A percentile compares a stretch with the other conserved stretches of the same genome.
These are phyloP conservation scores for Nyctibius bracteatus DNA, from an alignment of 2,113 vertebrate genomes.

Conservation along the genomic window DNA sequence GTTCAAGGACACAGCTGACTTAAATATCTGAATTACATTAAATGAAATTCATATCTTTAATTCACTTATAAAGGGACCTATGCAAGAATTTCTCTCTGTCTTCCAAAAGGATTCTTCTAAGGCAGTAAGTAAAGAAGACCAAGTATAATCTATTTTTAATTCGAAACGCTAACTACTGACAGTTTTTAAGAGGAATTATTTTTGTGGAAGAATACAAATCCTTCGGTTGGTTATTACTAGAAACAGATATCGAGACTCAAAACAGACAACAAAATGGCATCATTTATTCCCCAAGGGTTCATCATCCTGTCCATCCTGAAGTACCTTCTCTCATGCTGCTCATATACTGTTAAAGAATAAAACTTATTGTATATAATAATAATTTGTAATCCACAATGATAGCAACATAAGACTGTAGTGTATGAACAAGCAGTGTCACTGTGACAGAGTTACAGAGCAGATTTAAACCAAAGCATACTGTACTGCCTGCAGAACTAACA, in stretches of 20 bases:
- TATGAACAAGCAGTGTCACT: not conserved
- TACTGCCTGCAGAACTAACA: not conserved
- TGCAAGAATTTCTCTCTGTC: not conserved
- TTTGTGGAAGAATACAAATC: not conserved
- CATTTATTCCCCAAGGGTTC: not conserved
- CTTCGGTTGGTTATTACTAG: not conserved
- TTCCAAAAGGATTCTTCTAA: not conserved
- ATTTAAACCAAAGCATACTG: not conserved
- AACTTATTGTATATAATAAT: not conserved
- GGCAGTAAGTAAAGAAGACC: not conserved
- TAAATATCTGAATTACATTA: not conserved
- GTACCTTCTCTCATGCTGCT: not conserved
- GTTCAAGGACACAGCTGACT: not conserved
- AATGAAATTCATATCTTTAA: not conserved
- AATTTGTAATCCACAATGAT: not conserved
- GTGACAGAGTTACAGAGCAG: not conserved
- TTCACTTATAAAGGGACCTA: not conserved
- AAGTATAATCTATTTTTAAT: not conserved
- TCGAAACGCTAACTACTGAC: not conserved
- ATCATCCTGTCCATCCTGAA: not conserved
- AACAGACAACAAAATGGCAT: not conserved
- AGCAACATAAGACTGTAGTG: not conserved
- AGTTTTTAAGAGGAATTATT: not conserved
- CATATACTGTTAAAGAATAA: not conserved
- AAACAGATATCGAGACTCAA: not conserved